These are phyloP conservation scores for Rotaria macrura DNA, from an alignment of 2,888 invertebrate species.

Conservation along the genomic window DNA sequence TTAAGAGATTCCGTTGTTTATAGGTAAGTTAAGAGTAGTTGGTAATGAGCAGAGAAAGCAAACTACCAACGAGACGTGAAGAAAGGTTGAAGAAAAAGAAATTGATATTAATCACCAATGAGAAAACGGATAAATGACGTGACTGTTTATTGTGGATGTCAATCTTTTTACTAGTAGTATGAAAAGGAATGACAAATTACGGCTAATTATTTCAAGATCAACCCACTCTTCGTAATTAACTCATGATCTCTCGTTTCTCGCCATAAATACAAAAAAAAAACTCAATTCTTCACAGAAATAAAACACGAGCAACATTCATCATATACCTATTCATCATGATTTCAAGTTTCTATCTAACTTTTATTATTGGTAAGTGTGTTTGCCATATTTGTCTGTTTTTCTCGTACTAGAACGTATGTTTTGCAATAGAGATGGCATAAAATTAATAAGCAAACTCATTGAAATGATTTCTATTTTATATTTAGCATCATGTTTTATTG, in stretches of 20 bases:
- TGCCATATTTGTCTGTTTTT: too few species aligned
- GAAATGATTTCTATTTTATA: background rate
- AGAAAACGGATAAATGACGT: background rate
- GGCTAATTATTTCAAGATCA: background rate
- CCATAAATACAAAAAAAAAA: background rate
- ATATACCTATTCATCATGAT: background rate
- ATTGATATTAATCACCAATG: background rate
- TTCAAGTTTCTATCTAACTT: background rate
- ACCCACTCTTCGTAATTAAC: background rate
- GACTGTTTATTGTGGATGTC: background rate
- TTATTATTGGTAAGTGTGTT: background rate
- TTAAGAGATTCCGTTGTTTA: background rate
- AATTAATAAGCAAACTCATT: too few species aligned
- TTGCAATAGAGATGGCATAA: too few species aligned
- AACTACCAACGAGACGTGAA: background rate
- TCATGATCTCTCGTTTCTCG: too few species aligned
- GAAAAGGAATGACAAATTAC: background rate
- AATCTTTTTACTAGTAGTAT: background rate
- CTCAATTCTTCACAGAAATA: background rate
- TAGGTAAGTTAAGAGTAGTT: background rate
- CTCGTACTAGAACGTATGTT: too few species aligned
- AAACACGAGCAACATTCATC: background rate
- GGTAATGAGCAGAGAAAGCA: background rate
- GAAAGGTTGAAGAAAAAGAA: background rate
- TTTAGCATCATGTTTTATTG: background rate